Evolutionary conservation across 2,797 vertebrate species (phyloP).

Genomic region (Acipenser transmontanus): DNA sequence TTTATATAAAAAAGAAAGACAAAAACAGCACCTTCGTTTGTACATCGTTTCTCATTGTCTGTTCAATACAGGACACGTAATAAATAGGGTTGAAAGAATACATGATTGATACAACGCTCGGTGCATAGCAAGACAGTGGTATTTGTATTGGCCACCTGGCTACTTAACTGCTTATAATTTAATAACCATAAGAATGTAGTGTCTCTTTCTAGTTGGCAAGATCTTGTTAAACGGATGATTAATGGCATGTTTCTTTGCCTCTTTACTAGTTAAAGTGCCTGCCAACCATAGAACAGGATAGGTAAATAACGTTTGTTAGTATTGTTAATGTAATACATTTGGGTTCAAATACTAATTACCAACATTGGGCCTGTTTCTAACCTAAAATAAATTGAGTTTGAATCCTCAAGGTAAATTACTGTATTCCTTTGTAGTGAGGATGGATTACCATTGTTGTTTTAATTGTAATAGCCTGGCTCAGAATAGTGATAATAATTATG

Average conservation of each 20-base stretch:
- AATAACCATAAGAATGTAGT: neutral
- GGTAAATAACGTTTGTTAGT: neutral
- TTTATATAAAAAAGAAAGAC: too few relatives aligned
- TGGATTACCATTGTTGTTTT: conserved; percentile 61
- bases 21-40: too few relatives aligned
- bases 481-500: conserved; percentile 8
- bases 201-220: neutral
- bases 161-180: neutral
- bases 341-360: conserved; percentile 58
- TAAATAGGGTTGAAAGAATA: neutral
- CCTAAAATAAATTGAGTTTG: conserved; percentile 69
- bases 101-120: neutral
- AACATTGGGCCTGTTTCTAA: conserved; percentile 60
- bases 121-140: neutral
- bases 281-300: neutral
- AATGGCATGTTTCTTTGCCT: neutral
- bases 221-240: neutral
- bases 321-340: neutral
- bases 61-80: too few relatives aligned
- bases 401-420: conserved; percentile 62
- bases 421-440: conserved; percentile 57
- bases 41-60: too few relatives aligned
- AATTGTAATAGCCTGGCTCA: conserved; percentile 50
- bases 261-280: conserved; percentile 3
- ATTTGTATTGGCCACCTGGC: neutral